Percentiles rank a stretch among this genome's conserved stretches.
phyloP scores from a whole-genome alignment of 2,888 invertebrate species.

The Xylocampa areola region DNA sequence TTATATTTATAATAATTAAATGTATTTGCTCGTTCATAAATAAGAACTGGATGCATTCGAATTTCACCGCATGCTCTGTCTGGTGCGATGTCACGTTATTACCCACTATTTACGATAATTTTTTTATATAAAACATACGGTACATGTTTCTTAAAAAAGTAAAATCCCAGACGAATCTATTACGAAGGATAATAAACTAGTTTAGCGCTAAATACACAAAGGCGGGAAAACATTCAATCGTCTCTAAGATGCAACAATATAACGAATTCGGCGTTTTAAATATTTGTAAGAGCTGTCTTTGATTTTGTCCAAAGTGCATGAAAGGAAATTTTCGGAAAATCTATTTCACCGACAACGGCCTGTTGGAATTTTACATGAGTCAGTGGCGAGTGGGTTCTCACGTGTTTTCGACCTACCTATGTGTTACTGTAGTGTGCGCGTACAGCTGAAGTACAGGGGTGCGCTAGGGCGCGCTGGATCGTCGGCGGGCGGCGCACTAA shows the following conservation, averaged over 20 bases:
- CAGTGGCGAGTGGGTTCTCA: conserved; percentile 76
- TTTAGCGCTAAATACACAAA: conserved; percentile 50
- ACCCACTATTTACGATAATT: conserved; percentile 38
- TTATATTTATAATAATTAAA: conserved; percentile 17
- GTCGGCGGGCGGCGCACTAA: conserved; percentile 81
- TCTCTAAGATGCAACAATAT: conserved; percentile 24
- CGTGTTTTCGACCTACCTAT: conserved; percentile 82
- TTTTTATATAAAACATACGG: conserved; percentile 26
- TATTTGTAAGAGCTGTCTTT: conserved; percentile 7
- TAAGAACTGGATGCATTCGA: conserved; percentile 32
- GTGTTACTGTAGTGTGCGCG: conserved; percentile 76
- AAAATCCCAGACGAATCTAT: conserved; percentile 26
- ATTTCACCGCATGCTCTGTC: conserved; percentile 36
- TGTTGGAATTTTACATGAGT: conserved; percentile 75
- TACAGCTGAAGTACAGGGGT: conserved; percentile 78
- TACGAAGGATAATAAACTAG: conserved; percentile 44
- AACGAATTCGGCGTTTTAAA: conserved; percentile 36
- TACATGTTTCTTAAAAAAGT: conserved; percentile 35
- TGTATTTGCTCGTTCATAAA: conserved; percentile 10
- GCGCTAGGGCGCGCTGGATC: conserved; percentile 76
- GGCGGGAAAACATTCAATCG: conserved; percentile 53
- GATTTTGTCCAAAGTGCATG: conserved; percentile 21
- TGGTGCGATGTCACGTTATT: conserved; percentile 35
- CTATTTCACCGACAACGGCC: conserved; percentile 50
- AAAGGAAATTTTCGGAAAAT: conserved; percentile 24